These are phyloP conservation scores for Pangasius djambal DNA, from an alignment of 2,797 vertebrate genomes.

Conservation along the genomic window DNA sequence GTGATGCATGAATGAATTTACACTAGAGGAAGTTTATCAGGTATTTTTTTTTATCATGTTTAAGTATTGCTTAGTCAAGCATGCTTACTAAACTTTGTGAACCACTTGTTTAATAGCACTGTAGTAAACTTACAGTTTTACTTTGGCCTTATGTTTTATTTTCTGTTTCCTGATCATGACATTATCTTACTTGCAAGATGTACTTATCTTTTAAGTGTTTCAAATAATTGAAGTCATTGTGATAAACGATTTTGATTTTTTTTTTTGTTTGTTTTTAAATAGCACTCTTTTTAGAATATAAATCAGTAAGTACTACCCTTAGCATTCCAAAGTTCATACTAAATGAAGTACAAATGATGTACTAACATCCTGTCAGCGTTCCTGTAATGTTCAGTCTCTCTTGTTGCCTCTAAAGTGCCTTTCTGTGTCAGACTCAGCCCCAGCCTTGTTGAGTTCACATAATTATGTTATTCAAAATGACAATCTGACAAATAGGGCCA, in stretches of 20 bases:
- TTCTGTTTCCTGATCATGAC: background rate
- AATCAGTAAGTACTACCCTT: constrained; percentile 2
- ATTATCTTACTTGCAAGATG: constrained; percentile 14
- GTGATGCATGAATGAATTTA: constrained; percentile 48
- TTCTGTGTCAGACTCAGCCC: background rate
- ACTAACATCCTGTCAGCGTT: background rate
- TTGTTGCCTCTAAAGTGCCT: constrained; percentile 34
- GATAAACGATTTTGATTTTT: background rate
- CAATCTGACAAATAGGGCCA: background rate
- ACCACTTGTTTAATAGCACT: constrained; percentile 56
- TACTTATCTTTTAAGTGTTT: background rate
- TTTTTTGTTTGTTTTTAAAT: background rate
- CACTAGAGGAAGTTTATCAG: constrained; percentile 35
- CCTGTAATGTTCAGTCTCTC: background rate
- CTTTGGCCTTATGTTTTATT: constrained; percentile 34
- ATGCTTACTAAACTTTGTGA: constrained; percentile 55
- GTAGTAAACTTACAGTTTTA: constrained; percentile 52
- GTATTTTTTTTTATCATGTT: constrained; percentile 39
- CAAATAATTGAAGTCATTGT: constrained; percentile 7
- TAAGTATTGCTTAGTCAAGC: constrained; percentile 49
- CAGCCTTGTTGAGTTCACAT: background rate
- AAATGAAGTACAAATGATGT: background rate
- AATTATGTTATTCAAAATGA: constrained; percentile 14
- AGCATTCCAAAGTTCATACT: constrained; percentile 1
- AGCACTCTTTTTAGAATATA: background rate